Base-by-base conservation (phyloP, 2,113 vertebrate species). In the Elaphurus davidianus region DNA sequence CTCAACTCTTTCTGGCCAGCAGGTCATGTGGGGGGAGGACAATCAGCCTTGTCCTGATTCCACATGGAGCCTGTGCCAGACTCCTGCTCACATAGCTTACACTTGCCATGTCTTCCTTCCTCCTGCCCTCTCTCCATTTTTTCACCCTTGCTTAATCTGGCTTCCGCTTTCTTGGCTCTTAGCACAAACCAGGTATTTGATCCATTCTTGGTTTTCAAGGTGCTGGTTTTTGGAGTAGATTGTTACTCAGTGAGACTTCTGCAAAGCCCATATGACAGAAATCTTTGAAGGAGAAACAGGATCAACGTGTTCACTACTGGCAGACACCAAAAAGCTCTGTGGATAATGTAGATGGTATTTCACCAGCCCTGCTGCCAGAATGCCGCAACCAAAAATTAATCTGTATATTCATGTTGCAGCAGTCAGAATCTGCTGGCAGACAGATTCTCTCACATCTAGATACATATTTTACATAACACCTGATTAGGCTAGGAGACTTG, bases 401-500 rank as follows among this genome's bases (percentile, higher is more conserved):
- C 94, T 94, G 86, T 94, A 95, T 81, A 92, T 95, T 89, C 74
- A 27, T 47, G 57, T 95, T 95, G 84, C 57, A 97, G 86, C 62
- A 91, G 82, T 96, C 54, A 94, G 40, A 97, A 96, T 89, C 76
- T 91, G 16, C 81, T 97, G 90, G 90, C 81, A 97, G 86, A 82
- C 57, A 87, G 28, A 90, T 74, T 92, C 93, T 96, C 90, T 96
- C 84, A 92, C 96, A 89, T 97, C 76, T 94, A 97, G 67, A 83
- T 86, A 97, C 90, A 98, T 86, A 97, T 97, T 97, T 97, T 92
- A 92, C n/a, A 90, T 88, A 96, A 91, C 57, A 94, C 60, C 94
- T 97, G 88, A 98, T 95, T 98, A 95, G 85, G 62, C 64, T 95
- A 85, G 36, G 33, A 92, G 36, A 88, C 59, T 89, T 97, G 67